Conservation (phyloP, 2,797 vertebrate species). For the Takifugu rubripes region DNA sequence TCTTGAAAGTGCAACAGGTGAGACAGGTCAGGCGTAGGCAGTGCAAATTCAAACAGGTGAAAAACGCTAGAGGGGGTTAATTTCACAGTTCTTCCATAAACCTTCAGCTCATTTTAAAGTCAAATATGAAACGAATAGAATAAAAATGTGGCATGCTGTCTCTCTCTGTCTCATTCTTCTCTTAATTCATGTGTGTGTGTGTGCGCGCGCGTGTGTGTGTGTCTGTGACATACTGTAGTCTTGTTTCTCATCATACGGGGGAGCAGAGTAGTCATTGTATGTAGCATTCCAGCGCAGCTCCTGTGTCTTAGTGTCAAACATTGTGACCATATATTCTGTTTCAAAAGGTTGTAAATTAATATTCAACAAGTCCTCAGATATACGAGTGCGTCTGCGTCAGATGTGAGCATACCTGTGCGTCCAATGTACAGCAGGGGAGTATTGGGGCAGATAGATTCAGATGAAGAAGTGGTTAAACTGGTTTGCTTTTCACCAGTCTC, state of each 20-base stretch:
- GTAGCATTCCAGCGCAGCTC: conserved; percentile 93
- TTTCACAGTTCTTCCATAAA: not conserved
- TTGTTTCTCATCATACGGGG: conserved; percentile 78
- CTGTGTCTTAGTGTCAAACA: conserved; percentile 91
- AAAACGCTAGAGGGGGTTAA: not conserved
- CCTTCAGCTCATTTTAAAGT: not conserved
- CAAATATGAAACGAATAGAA: too few species aligned
- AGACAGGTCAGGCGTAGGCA: not conserved
- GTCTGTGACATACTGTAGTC: conserved; percentile 83
- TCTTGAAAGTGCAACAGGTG: conserved; percentile 65
- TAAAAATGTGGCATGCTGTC: too few species aligned
- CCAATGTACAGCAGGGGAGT: conserved; percentile 90
- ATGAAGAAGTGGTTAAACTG: conserved; percentile 85
- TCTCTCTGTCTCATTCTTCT: too few species aligned
- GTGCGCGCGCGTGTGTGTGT: not conserved
- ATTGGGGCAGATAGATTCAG: conserved; percentile 84
- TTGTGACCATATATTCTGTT: conserved; percentile 92
- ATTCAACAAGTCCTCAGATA: not conserved
- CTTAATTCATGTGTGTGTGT: not conserved
- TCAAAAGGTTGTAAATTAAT: too few species aligned
- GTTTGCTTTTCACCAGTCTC: conserved; percentile 92
- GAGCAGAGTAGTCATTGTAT: conserved; percentile 89
- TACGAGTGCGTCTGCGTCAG: not conserved
- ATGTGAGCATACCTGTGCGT: conserved; percentile 79
- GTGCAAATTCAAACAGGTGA: not conserved